These are phyloP conservation scores for Xiphophorus birchmanni DNA, from an alignment of 2,797 vertebrate species.

Conservation along the genomic window DNA sequence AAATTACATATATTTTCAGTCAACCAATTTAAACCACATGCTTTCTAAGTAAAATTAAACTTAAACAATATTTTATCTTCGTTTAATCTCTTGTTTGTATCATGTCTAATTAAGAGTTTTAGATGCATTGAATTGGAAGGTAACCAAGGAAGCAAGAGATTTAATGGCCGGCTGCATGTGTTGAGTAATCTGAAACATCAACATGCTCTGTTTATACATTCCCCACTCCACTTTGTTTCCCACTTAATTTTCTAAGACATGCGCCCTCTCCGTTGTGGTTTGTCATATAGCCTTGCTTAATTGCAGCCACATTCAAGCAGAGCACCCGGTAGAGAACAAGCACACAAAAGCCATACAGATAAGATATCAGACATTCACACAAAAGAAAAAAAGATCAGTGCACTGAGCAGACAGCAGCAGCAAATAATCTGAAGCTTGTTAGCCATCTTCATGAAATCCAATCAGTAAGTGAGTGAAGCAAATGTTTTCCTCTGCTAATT, in stretches of 20 bases:
- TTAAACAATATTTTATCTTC: too few relatives aligned
- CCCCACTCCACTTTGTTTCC: slow-evolving; percentile 9
- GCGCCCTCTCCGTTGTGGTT: not conserved
- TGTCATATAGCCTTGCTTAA: slow-evolving; percentile 9
- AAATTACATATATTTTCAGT: not conserved
- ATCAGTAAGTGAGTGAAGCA: not conserved
- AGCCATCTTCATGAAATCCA: not conserved
- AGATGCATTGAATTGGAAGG: not conserved
- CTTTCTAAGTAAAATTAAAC: not conserved
- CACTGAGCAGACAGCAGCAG: not conserved
- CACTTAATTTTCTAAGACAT: slow-evolving; percentile 10
- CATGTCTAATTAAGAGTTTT: not conserved
- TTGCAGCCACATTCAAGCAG: slow-evolving; percentile 9
- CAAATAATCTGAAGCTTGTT: slow-evolving; percentile 11
- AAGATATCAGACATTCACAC: not conserved
- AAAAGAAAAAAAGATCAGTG: not conserved
- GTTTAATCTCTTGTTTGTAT: not conserved
- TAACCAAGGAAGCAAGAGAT: not conserved
- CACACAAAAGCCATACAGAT: not conserved
- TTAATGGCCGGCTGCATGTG: not conserved
- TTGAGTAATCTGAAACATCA: not conserved
- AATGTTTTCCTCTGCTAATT: slow-evolving; percentile 7
- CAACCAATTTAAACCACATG: not conserved
- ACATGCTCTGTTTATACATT: not conserved
- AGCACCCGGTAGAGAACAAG: slow-evolving; percentile 2